Percentiles rank a stretch among this genome's conserved stretches.
Conservation (phyloP, 2,113 vertebrate species). For the Penelope pileata region DNA sequence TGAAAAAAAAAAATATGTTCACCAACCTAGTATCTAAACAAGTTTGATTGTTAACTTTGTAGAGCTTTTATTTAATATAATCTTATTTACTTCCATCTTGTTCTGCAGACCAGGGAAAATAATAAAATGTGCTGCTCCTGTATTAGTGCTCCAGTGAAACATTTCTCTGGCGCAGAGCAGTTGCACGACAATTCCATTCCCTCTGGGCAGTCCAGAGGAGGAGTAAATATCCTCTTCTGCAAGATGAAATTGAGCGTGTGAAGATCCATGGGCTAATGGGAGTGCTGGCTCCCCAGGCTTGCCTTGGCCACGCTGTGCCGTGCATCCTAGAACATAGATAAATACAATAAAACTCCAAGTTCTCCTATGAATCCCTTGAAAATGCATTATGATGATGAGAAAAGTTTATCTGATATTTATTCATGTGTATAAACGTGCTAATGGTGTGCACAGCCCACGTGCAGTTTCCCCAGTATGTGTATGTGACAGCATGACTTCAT, state of each 20-base stretch:
- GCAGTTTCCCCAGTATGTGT: neutral
- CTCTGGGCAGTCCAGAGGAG: neutral
- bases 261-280: neutral
- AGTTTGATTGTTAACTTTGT: neutral
- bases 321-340: neutral
- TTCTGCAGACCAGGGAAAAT: neutral
- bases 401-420: neutral
- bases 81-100: slow-evolving; percentile 19
- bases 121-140: neutral
- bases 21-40: neutral
- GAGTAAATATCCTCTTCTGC: neutral
- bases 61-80: slow-evolving; percentile 14
- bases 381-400: neutral
- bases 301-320: neutral
- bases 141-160: neutral
- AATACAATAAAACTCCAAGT: neutral
- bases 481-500: neutral
- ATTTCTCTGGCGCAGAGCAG: neutral
- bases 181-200: neutral
- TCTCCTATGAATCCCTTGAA: neutral
- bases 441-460: neutral
- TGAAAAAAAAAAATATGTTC: neutral
- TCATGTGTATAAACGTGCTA: neutral
- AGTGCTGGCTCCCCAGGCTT: neutral
- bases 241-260: neutral